Percentiles rank a stretch among this genome's conserved stretches.
Conservation (phyloP, 2,113 vertebrate genomes). For the Colinus virginianus region DNA sequence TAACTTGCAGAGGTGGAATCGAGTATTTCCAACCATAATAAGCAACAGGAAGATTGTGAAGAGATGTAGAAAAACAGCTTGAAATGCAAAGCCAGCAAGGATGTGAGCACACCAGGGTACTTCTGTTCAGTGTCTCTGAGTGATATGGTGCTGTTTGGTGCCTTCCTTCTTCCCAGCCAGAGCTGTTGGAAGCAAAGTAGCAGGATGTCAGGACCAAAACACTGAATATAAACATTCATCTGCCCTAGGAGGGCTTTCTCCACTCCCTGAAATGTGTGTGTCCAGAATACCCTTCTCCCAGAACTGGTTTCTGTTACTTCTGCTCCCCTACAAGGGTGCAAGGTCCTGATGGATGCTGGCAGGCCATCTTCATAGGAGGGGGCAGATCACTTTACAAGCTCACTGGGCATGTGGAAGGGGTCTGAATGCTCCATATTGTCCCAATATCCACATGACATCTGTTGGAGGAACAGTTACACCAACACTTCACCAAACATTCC, state of each 20-base stretch:
- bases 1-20: background rate
- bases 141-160: background rate
- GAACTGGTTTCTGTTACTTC: background rate
- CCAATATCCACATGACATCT: rapidly evolving
- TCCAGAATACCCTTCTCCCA: background rate
- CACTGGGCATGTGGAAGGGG: background rate
- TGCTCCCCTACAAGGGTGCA: rapidly evolving
- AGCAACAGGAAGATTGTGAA: background rate
- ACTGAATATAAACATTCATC: background rate
- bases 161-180: background rate
- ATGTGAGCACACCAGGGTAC: background rate
- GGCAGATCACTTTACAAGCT: background rate
- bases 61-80: background rate
- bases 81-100: background rate
- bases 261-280: background rate
- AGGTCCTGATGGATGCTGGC: background rate
- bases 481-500: background rate
- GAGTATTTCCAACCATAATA: background rate
- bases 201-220: background rate
- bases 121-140: rapidly evolving
- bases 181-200: background rate
- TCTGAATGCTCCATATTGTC: background rate
- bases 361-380: background rate
- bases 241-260: background rate
- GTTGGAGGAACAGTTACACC: background rate